Base-by-base conservation (phyloP, 2,797 vertebrate genomes). In the Sebastiscus tertius region DNA sequence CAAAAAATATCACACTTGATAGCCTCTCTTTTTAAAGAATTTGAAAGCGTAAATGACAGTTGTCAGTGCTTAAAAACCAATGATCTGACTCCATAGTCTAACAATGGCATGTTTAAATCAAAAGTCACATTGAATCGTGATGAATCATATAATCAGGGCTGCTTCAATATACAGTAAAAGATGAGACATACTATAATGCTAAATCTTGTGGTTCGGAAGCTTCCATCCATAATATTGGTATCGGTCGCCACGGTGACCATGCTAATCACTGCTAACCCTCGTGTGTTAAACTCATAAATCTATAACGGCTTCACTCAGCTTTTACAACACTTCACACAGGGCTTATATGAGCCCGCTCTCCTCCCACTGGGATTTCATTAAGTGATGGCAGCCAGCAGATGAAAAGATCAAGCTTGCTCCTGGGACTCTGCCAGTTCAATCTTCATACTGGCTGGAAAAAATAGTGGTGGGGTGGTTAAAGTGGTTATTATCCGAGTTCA, bases 361-460 rank as follows among this genome's bases (percentile, higher is more conserved):
- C 79, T 78, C 86, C 79, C 72, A 27, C 69, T 64, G 76, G 83
- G 88, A 75, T 81, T 84, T 83, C 80, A 88, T 87, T 83, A 87
- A 83, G 81, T 54, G 79, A 84, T 62, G 82, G 74, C 29, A 82
- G 81, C 66, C n/a, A 77, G 39, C 22, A 87, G 84, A 88, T 85
- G 83, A 89, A 81, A 77, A 88, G 81, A 88, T 88, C 82, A 84
- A 87, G 68, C 68, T 61, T 18, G 36, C 83, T 73, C 69, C 63
- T 75, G 85, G 82, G 90, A 83, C 59, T 77, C 8, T 34, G 65
- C 79, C 85, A 82, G 72, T 76, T 80, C 29, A 74, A 66, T 74
- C 42, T 75, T 34, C 9, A 13, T 6, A 72, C 49, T 60, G 76
- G 73, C 67, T 82, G 77, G 76, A 72, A 55, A 72, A 55, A 62